Base-by-base conservation (phyloP, 2,888 invertebrate species). In the Autographa gamma region DNA sequence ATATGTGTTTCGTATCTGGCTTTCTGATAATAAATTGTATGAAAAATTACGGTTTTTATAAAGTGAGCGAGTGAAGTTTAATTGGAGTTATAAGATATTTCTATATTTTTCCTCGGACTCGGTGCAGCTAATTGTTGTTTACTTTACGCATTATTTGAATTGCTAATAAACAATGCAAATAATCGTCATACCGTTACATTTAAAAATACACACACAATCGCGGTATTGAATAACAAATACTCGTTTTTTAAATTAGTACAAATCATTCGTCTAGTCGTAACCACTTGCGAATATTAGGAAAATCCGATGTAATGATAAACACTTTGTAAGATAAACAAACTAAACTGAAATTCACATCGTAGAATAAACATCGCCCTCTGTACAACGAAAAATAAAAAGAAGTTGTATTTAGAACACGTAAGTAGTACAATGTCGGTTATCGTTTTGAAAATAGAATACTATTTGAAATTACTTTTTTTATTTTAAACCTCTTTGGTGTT, bases 231-330 rank as follows among this genome's bases (percentile, higher is more conserved):
- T 58, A 58, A 58, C 16, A 63, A 59, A 69, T 62, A 32, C 38
- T 18, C 60, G 54, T 56, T 72, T 60, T 73, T 66, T 18, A 72
- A 73, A 69, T 52, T 31, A 14, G 64, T 59, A 74, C 54, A 71
- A 71, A 70, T 69, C 54, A 66, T 58, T 76, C 58, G 66, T 54
- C 58, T 56, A 69, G 31, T 59, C 60, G 34, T 69, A 66, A 62
- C 54, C 18, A 3, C 52, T 66, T 69, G 69, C 59, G 59, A 76
- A 76, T 71, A 76, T 71, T 69, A 76, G 66, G 54, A 60, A 70
- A 71, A 67, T 43, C 13, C 48, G 48, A 63, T 72, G 61, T 71
- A 66, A 82, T 63, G 62, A 74, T 76, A 73, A 79, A 79, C 73
- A 74, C 60, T 70, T 72, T 58, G 38, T 25, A 56, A 63, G 32